Evolutionary conservation across 2,888 invertebrate genomes (phyloP), one percentile per base, ranked within the genome.

Genomic region (Cyrtodaria siliqua): DNA sequence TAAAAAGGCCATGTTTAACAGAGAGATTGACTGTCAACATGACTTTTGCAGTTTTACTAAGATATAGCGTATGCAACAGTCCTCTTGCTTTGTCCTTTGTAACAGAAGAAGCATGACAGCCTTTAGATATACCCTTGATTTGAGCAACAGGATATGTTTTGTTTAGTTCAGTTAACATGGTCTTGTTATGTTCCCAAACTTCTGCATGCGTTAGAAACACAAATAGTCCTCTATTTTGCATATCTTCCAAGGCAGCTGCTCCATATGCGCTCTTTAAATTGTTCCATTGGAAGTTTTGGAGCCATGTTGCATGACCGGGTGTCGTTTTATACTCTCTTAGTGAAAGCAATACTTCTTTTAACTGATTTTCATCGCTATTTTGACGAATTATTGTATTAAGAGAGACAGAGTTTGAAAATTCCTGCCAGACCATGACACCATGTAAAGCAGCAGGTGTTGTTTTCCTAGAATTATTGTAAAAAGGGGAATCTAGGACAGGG

Each of bases 401-500:
- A 40, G 16, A 2, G 29, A 72, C 78, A 42, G 50, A 71, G 24
- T 29, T 44, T 6, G 42, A 29, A 57, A 78, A 78, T 23, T 61
- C 56, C 62, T 82, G 49, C 78, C 78, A 75, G 2, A 72, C 66
- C 20, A 78, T 26, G n/a, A 50, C 14, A 14, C 72, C 81, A 78
- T 78, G 74, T 26, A 81, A 42, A 24, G 64, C 18, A n/a, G 80
- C 77, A 47, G 63, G 71, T 8, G 18, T 42, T 49, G 20, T 56
- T 29, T 9, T 47, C 8, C 33, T 63, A n/a, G 12, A 42, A 33
- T 33, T 33, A 23, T 20, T 20, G 33, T 55, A 72, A 24, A 82
- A 71, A 29, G 79, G 85, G 26, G 61, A 49, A 56, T 83, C 83
- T 40, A 40, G 47, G 20, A 84, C 84, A 50, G 80, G 84, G 62